Base-by-base conservation (phyloP, 2,113 vertebrate species). In the Chionis minor region DNA sequence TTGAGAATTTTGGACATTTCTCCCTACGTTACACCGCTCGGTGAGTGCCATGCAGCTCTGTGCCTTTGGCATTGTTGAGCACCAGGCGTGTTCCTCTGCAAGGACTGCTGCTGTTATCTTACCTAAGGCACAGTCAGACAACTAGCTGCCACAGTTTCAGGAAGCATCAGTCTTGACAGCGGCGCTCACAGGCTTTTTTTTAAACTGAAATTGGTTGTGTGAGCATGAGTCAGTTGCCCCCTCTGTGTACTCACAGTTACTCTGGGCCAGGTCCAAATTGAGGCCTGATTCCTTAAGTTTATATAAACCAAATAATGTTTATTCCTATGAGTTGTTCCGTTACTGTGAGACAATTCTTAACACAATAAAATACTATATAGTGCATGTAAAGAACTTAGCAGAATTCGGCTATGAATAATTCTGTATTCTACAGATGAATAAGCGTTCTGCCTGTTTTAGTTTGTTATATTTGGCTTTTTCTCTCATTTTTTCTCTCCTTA, bases 391-490 rank as follows among this genome's bases (percentile, higher is more conserved):
- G n/a, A 70, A 73, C 42, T 86, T 12, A 82, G 28, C n/a, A 86
- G 62, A 78, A 74, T 59, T 90, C 12, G 21, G 5, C n/a, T 51
- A 32, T 14, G 30, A 62, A 54, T 80, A 73, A 42, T 67, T 90
- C 71, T 45, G 11, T 66, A 28, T 78, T 8, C 10, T 63, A 24
- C 16, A 74, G 32, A 88, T 42, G 23, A 88, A 78, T 81, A 63
- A 71, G 49, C 9, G 83, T 92, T 93, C 55, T 92, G 67, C n/a
- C 42, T 47, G 9, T 33, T 90, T 88, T 71, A 82, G 14, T 90
- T 89, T 93, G 61, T 86, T 89, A 16, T 81, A 65, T 81, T 93
- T 95, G 92, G 80, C 77, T 40, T 82, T 89, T 85, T 73, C n/a
- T 70, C 35, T 62, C 67, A 56, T 54, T 40, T 82, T 89, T 85